Evolutionary conservation across 2,797 vertebrate species (phyloP), one percentile per base, ranked within the genome.

Genomic region (Podargus strigoides): DNA sequence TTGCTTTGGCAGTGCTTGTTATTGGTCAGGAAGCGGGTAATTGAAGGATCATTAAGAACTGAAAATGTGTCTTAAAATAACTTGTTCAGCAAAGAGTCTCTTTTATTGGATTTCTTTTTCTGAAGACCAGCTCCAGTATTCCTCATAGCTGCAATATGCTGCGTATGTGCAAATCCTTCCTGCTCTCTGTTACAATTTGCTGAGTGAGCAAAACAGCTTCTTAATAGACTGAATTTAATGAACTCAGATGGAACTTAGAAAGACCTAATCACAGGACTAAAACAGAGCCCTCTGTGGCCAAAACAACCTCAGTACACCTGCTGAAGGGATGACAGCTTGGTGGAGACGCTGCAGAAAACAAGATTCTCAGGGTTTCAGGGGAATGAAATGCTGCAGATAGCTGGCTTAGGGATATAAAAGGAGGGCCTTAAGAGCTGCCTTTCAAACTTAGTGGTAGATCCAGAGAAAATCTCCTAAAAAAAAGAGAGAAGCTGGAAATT

Each of bases 101-200:
- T 83, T 69, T 86, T 69, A 85, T 75, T 76, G 59, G 68, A 58
- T 87, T 95, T 95, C 68, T 80, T 79, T 84, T 85, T 88, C 73
- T 74, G 80, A 76, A 87, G 85, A 49, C 55, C 56, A 64, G 82
- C 60, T 87, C 81, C 19, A 41, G 1, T 83, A 77, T 84, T 95
- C 87, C 72, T 88, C 74, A 76, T 59, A 79, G 80, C 74, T 87
- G 69, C 85, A 76, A 49, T 49, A 49, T 58, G 83, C 76, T 91
- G 53, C 4, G 12, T 74, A 56, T 16, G 47, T 67, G 28, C 53
- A 53, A 76, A 42, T 67, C 41, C 89, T 85, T 87, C 86, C 76
- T 76, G 52, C 52, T 84, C 41, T 58, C 59, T 56, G 47, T n/a
- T 42, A 63, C 34, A 69, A 66, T 76, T 92, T 83, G 70, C 76